phyloP scores from a whole-genome alignment of 2,888 invertebrate species.

The Pachydiplax longipennis region DNA sequence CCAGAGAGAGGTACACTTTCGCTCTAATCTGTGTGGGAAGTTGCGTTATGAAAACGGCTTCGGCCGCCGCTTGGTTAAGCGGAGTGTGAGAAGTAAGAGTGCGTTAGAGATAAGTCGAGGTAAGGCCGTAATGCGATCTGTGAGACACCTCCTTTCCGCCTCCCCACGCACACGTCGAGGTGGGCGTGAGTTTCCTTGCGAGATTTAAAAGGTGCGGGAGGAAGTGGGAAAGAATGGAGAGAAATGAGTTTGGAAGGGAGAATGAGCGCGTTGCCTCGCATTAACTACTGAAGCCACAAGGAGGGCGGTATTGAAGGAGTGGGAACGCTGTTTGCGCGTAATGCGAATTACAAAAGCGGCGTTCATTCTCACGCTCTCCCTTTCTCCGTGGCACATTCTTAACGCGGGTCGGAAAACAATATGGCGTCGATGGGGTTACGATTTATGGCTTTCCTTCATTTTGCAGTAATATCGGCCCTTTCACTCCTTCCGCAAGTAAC shows the following conservation, averaged over 20 bases:
- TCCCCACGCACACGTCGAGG: background rate
- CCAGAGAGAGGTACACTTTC: background rate
- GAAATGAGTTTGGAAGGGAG: background rate
- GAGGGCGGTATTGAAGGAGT: background rate
- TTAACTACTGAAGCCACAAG: background rate
- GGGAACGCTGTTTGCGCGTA: background rate
- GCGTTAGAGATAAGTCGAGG: slow-evolving; percentile 14
- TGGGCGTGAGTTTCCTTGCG: background rate
- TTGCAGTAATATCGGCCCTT: background rate
- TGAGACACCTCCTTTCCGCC: background rate
- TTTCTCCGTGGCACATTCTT: background rate
- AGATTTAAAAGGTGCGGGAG: background rate
- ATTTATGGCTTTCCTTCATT: background rate
- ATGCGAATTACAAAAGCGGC: background rate
- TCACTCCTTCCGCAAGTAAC: too few relatives aligned
- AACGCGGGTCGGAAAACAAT: background rate
- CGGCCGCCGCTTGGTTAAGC: background rate
- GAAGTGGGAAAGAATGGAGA: background rate
- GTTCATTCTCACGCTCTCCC: background rate
- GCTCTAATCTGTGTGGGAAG: slow-evolving; percentile 28
- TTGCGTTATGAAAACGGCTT: slow-evolving; percentile 23
- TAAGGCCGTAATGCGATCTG: slow-evolving; percentile 20
- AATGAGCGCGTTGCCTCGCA: background rate
- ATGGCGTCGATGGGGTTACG: background rate
- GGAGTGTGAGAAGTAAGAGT: background rate